Evolutionary conservation across 2,797 vertebrate species (phyloP).

Genomic region (Poecilia wingei): DNA sequence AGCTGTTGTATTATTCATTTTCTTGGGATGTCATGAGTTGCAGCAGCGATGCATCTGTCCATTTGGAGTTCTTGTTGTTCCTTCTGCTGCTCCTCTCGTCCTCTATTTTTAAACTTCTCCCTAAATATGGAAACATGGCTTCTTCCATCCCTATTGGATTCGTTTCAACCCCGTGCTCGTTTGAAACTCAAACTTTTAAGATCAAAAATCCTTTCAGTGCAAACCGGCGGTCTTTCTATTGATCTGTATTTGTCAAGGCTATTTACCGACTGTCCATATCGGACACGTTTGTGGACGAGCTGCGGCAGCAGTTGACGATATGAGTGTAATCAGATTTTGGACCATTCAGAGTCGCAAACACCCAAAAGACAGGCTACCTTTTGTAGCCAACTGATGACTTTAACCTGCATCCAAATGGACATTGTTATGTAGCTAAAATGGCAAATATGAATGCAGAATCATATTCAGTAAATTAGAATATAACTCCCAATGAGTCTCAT

Average conservation of each 20-base stretch:
- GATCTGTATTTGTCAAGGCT: not conserved
- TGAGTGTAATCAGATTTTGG: not conserved
- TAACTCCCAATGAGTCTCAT: too few species aligned
- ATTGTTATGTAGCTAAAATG: not conserved
- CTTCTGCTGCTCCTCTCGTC: constrained; percentile 35
- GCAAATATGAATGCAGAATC: not conserved
- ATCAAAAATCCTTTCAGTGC: not conserved
- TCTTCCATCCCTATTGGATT: constrained; percentile 32
- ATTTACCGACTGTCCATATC: not conserved
- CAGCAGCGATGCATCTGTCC: constrained; percentile 49
- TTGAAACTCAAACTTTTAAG: not conserved
- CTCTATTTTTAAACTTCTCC: constrained; percentile 49
- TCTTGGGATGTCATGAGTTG: constrained; percentile 60
- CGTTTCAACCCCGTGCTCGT: constrained; percentile 1
- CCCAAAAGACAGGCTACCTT: not conserved
- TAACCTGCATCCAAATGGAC: not conserved
- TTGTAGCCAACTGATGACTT: not conserved
- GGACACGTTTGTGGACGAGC: not conserved
- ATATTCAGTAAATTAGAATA: too few species aligned
- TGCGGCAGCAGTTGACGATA: not conserved
- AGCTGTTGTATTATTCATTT: constrained; percentile 72
- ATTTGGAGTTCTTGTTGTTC: constrained; percentile 53
- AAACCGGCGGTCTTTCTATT: not conserved
- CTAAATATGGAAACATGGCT: constrained; percentile 64
- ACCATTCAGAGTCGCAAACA: not conserved